Conservation (phyloP, 2,797 vertebrate genomes). For the Silurus lanzhouensis region DNA sequence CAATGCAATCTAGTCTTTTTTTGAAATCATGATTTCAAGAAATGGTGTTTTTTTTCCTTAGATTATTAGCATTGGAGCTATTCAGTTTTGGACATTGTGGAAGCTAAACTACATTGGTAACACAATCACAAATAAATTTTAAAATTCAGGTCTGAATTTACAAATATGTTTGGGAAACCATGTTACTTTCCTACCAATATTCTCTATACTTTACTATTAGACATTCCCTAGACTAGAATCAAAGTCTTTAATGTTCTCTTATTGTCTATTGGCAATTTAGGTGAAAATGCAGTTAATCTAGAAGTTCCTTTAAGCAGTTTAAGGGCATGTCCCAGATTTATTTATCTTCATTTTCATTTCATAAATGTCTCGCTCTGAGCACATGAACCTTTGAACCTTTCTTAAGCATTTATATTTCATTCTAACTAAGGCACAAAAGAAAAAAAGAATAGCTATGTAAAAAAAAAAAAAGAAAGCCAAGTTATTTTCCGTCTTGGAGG, state of each 20-base stretch:
- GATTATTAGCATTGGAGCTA: neutral
- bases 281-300: neutral
- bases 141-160: neutral
- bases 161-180: neutral
- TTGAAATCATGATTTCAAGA: neutral
- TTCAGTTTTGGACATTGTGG: neutral
- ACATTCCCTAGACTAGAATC: neutral
- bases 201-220: neutral
- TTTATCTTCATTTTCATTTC: slow-evolving; percentile 15
- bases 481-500: slow-evolving; percentile 21
- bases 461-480: neutral
- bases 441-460: neutral
- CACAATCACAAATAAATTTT: neutral
- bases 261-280: neutral
- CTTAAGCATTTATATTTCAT: slow-evolving; percentile 9
- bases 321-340: slow-evolving; percentile 7
- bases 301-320: neutral
- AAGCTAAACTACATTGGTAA: neutral
- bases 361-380: slow-evolving; percentile 34
- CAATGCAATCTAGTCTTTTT: neutral
- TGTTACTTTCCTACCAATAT: neutral
- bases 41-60: neutral
- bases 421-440: neutral
- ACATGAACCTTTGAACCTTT: slow-evolving; percentile 7
- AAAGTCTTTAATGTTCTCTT: neutral